These are phyloP conservation scores for Pardalotus punctatus DNA, from an alignment of 2,113 vertebrate species.

Conservation along the genomic window DNA sequence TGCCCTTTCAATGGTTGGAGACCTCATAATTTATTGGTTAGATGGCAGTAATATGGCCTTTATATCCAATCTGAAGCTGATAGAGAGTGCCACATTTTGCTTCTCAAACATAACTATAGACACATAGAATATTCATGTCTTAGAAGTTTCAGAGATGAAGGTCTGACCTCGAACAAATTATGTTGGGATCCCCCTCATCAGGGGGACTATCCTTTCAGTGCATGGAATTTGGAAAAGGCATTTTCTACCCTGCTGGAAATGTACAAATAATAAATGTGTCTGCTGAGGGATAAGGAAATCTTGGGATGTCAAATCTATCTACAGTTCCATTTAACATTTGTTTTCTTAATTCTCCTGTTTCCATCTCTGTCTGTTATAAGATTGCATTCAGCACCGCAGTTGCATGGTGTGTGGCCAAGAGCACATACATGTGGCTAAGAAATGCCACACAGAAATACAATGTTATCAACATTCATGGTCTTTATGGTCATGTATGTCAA, in stretches of 20 bases:
- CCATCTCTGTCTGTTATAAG: neutral
- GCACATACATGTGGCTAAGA: neutral
- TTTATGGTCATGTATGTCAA: neutral
- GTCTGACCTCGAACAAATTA: neutral
- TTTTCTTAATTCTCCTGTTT: constrained; percentile 19
- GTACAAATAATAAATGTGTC: neutral
- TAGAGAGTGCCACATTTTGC: neutral
- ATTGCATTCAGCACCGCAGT: neutral
- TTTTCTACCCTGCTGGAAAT: constrained; percentile 8
- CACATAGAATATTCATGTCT: neutral
- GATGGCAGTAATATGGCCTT: neutral
- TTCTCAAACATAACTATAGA: neutral
- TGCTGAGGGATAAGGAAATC: constrained; percentile 12
- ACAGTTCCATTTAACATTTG: neutral
- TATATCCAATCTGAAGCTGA: neutral
- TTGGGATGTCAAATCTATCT: constrained; percentile 17
- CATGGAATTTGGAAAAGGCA: neutral
- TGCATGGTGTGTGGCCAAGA: neutral
- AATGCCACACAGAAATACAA: neutral
- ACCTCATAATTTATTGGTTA: neutral
- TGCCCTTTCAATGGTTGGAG: neutral
- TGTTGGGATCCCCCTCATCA: neutral
- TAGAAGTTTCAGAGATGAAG: neutral
- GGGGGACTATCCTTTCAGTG: neutral
- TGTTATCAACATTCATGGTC: neutral